Evolutionary conservation across 1,140 invertebrate genomes (phyloP), one percentile per base, ranked within the genome.

Genomic region (Euura saliciscinereae): DNA sequence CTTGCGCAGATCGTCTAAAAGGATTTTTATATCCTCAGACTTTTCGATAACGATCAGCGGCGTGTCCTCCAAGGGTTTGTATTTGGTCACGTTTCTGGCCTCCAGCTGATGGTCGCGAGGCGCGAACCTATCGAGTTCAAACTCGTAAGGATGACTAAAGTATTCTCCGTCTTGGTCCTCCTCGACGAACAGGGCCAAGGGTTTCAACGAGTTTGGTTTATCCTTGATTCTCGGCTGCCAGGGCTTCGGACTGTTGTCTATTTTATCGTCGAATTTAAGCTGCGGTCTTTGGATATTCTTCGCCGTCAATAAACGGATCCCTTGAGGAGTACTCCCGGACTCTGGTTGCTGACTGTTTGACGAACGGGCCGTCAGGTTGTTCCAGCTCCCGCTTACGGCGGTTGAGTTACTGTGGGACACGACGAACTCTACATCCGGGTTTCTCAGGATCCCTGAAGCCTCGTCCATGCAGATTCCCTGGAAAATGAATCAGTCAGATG

Each of bases 161-260:
- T 89, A 78, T 68, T 89, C 88, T 0, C 91, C 91, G 51, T 89
- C 82, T 76, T 92, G 91, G 76, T 90, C 90, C 75, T 92, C 89
- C 70, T 93, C 92, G 6, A 93, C 83, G 68, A 95, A 86, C 74
- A 93, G 86, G 1, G 93, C 91, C 4, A 98, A 84, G 0, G 96
- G 95, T 80, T 94, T 95, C 0, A 96, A 81, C 6, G 93, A 92
- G 87, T 99, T 96, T 1, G 96, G 97, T 86, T 99, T 99, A 10
- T 94, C 91, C 66, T 89, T 93, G 10, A 99, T 91, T 76, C 91
- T 90, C 0, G 97, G 97, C 66, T 92, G 86, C 91, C 97, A 99
- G 13, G 94, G 90, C 13, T 91, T 89, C 42, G 87, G 86, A 66
- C 90, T 91, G 79, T 98, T 98, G 82, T 98, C 94, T 59, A 98